Percentiles rank a stretch among this genome's conserved stretches.
phyloP scores from a whole-genome alignment of 2,797 vertebrate genomes.

The Pygocentrus nattereri region DNA sequence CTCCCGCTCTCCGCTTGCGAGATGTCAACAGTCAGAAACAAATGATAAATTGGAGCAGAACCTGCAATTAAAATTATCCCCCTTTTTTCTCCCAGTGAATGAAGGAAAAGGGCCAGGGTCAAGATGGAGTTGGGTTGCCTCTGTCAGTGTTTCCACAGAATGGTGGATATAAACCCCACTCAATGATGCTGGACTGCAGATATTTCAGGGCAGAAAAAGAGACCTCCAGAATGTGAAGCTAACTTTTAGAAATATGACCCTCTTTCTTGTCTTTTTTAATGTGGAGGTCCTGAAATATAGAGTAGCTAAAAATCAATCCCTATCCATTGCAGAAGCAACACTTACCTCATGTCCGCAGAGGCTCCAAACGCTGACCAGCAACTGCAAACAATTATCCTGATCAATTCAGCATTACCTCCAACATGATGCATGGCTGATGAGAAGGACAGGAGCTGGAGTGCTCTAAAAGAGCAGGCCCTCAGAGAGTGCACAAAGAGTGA shows the following conservation, averaged over 20 bases:
- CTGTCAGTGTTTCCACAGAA: constrained; percentile 70
- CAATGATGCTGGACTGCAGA: constrained; percentile 60
- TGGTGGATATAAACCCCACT: constrained; percentile 40
- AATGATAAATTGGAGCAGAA: constrained; percentile 71
- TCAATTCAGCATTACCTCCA: constrained; percentile 69
- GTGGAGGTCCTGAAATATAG: constrained; percentile 43
- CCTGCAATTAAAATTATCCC: constrained; percentile 74
- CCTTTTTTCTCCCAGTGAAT: constrained; percentile 61
- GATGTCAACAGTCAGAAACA: constrained; percentile 64
- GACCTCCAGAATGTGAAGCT: constrained; percentile 54
- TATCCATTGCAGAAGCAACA: constrained; percentile 61
- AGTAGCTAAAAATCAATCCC: constrained; percentile 64
- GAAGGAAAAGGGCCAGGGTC: constrained; percentile 66
- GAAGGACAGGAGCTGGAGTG: constrained; percentile 55
- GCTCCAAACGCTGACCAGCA: constrained; percentile 55
- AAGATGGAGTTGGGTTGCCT: constrained; percentile 60
- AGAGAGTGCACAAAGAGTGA: constrained; percentile 52
- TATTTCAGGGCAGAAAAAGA: constrained; percentile 59
- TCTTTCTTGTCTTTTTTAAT: constrained; percentile 42
- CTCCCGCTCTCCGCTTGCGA: constrained; percentile 64
- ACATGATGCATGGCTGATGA: constrained; percentile 58
- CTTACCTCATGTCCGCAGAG: constrained; percentile 55
- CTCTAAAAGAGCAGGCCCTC: constrained; percentile 57
- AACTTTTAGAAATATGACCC: constrained; percentile 59
- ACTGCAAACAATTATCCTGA: constrained; percentile 79